Evolutionary conservation across 2,797 vertebrate species (phyloP), one percentile per base, ranked within the genome.

Genomic region (Cetoscarus ocellatus): DNA sequence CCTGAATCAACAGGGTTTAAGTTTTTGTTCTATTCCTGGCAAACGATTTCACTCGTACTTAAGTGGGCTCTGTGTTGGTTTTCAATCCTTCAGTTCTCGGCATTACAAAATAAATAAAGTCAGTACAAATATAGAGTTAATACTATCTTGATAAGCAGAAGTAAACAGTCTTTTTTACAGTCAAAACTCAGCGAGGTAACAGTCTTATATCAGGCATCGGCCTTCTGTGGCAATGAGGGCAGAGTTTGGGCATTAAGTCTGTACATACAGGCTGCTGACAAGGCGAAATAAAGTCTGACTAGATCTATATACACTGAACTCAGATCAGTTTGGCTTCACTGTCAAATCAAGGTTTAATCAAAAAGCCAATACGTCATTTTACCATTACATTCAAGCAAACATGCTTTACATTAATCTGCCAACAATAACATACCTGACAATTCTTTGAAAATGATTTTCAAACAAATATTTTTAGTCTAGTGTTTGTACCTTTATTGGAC

Each of bases 61-160:
- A 64, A 17, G 18, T 61, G 73, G 59, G 67, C 51, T 70, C 35
- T 57, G 17, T 62, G 19, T 48, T 38, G 43, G 8, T 57, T 67
- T 50, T 73, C 17, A 57, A 70, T 65, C 77, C 62, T 72, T 78
- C 49, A 71, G 73, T 82, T 86, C n/a, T 85, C 64, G 44, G 69
- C 75, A 64, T 91, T 85, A 86, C 70, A 92, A 91, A 91, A 92
- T 82, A 91, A 91, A 92, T 82, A 70, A 88, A 88, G 79, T 79
- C 73, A 84, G 80, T 90, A 91, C 85, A 94, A 93, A 94, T 91
- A 90, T 87, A 92, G 76, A 91, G 79, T 83, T 83, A 81, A 79
- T 88, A 86, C 71, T 85, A 85, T 87, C 79, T 91, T 79, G 62
- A 85, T 77, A 86, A 86, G 77, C 83, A 87, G 77, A 85, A 83